These are phyloP conservation scores for Scaptomyza montana DNA, from an alignment of 1,140 invertebrate species.

Conservation along the genomic window DNA sequence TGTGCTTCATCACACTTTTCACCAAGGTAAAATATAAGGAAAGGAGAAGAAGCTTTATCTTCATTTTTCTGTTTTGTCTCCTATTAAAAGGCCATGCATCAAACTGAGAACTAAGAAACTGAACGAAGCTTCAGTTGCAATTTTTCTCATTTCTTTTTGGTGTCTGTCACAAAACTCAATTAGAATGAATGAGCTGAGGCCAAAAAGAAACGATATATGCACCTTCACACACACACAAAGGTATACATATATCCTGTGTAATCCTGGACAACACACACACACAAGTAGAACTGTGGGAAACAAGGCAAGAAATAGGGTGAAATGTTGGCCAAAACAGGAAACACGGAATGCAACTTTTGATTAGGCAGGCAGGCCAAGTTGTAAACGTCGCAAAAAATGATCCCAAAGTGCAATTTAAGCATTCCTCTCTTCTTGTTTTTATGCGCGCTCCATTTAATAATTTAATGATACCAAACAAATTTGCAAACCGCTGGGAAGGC, in stretches of 20 bases:
- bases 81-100: conserved; percentile 77
- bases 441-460: conserved; percentile 73
- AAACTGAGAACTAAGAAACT: conserved; percentile 52
- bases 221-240: no score
- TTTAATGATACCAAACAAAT: conserved; percentile 58
- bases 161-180: conserved; percentile 73
- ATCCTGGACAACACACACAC: conserved; percentile 47
- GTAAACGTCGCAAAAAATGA: conserved; percentile 6
- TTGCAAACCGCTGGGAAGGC: conserved; percentile 22
- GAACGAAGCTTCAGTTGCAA: conserved; percentile 20
- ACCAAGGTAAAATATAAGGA: neutral
- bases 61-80: conserved; percentile 63
- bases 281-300: conserved; percentile 60
- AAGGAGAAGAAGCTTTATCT: conserved; percentile 62
- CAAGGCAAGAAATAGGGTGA: conserved; percentile 3
- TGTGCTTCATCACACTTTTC: conserved; percentile 12
- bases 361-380: conserved; percentile 36
- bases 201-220: conserved; percentile 9
- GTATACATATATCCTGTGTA: conserved; percentile 11
- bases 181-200: conserved; percentile 66
- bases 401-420: conserved; percentile 4
- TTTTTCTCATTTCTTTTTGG: conserved; percentile 1
- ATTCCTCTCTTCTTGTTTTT: conserved; percentile 14
- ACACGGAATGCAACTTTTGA: conserved; percentile 52
- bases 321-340: conserved; percentile 4